Base-by-base conservation (phyloP, 92 coral and sea anemone genomes). In the Siderastrea radians region DNA sequence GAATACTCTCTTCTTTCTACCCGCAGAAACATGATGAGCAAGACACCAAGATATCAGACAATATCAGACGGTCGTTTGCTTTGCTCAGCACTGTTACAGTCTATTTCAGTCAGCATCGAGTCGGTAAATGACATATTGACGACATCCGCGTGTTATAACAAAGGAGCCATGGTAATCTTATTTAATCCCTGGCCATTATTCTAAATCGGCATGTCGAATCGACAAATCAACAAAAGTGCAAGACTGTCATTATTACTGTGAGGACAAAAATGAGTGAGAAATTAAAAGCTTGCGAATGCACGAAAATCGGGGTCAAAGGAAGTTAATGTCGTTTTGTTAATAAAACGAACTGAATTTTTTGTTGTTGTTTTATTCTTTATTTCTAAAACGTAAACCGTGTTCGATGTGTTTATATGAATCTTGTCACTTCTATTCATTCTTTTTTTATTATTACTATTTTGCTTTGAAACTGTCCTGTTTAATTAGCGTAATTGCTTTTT, bases 181-280 rank as follows among this genome's bases (percentile, higher is more conserved):
- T 59, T 53, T 82, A 82, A 82, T 82, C 69, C 77, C 14, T 14
- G 5, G 10, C 19, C 63, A 65, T 79, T 79, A 7, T 49, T 43
- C 6, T 46, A 49, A 49, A 15, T 11, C 11, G 54, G 62, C 74
- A 26, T 79, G 74, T 38, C 49, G 47, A 49, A 38, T 66, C 63
- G 38, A 45, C 49, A 49, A 26, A 26, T 50, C 19, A 43, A 13
- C 12, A 4, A 48, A 43, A 17, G 16, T n/a, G 45, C 47, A 10
- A 65, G 26, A 65, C 47, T 70, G 38, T 26, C 0, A 26, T 26
- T 26, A 3, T 46, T 38, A 45, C 47, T 46, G 10, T 17, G 15
- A 26, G n/a, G 5, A 19, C 6, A 9, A 67, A 67, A 26, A 67
- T 61, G 19, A 14, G 26, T 1, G 26, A 69, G 26, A 44, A 16